A percentile compares a stretch with the other conserved stretches of the same genome.
phyloP scores from a whole-genome alignment of 2,888 invertebrate genomes.

The Himalopsyche anomala region DNA sequence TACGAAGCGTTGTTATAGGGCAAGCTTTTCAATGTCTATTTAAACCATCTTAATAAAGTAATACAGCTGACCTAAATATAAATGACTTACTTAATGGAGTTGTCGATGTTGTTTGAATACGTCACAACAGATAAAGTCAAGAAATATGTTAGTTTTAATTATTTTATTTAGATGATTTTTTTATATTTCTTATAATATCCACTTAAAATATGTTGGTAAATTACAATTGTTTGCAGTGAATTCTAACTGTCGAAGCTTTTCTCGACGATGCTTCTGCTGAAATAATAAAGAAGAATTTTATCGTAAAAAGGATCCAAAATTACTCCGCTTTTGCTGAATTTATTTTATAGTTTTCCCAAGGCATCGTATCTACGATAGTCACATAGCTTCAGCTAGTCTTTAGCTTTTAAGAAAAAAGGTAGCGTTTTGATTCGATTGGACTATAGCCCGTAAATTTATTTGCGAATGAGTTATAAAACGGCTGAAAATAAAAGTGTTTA shows the following conservation, averaged over 20 bases:
- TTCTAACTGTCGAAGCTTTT: not conserved
- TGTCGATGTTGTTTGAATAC: too few relatives aligned
- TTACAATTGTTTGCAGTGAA: not conserved
- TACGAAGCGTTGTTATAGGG: too few relatives aligned
- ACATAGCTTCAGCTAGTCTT: slow-evolving; percentile 15
- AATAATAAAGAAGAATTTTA: slow-evolving; percentile 26
- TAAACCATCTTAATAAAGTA: too few relatives aligned
- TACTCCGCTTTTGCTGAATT: not conserved
- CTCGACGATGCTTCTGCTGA: not conserved
- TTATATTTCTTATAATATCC: too few relatives aligned
- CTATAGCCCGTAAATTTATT: slow-evolving; percentile 18
- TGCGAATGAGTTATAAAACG: slow-evolving; percentile 25
- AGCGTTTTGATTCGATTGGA: slow-evolving; percentile 26
- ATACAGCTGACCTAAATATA: too few relatives aligned
- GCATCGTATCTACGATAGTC: slow-evolving; percentile 3
- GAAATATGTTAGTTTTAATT: too few relatives aligned
- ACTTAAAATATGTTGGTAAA: too few relatives aligned
- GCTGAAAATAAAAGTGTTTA: slow-evolving; percentile 1
- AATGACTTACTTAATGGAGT: too few relatives aligned
- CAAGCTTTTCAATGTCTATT: too few relatives aligned
- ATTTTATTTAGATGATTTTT: too few relatives aligned
- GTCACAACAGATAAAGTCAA: too few relatives aligned
- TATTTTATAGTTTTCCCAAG: slow-evolving; percentile 23
- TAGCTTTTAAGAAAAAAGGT: slow-evolving; percentile 29
- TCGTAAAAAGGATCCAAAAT: slow-evolving; percentile 20